These are phyloP conservation scores for Siphonodentalium dalli DNA, from an alignment of 2,888 invertebrate species.

Conservation along the genomic window DNA sequence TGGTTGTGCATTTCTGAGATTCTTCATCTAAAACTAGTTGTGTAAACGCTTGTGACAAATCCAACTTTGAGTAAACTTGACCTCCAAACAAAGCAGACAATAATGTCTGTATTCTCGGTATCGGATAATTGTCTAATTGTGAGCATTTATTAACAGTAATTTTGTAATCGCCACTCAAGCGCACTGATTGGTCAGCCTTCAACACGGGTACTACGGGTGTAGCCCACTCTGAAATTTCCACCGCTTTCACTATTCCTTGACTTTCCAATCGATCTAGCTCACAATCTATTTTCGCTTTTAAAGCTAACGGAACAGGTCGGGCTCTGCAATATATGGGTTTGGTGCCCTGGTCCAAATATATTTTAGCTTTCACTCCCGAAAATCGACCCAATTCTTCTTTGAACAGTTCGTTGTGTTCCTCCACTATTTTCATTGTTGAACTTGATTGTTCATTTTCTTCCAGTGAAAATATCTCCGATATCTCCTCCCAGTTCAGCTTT, in stretches of 20 bases:
- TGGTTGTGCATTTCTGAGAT: constrained; percentile 25
- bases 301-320: constrained; percentile 14
- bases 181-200: constrained; percentile 5
- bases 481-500: no score
- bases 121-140: not conserved
- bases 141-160: constrained; percentile 18
- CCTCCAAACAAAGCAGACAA: no score
- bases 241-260: constrained; percentile 8
- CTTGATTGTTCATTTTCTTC: no score
- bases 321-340: constrained; percentile 3
- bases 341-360: not conserved
- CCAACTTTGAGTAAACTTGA: constrained; percentile 30
- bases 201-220: constrained; percentile 4
- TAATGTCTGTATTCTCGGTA: no score
- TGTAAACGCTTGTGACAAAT: constrained; percentile 37
- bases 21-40: constrained; percentile 28
- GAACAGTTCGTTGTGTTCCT: no score
- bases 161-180: constrained; percentile 29
- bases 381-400: not conserved
- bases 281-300: constrained; percentile 3
- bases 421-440: no score
- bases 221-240: constrained; percentile 11
- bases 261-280: constrained; percentile 6
- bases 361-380: not conserved
- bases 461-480: no score